Conservation (phyloP, 2,113 vertebrate species). For the Thymallus thymallus region DNA sequence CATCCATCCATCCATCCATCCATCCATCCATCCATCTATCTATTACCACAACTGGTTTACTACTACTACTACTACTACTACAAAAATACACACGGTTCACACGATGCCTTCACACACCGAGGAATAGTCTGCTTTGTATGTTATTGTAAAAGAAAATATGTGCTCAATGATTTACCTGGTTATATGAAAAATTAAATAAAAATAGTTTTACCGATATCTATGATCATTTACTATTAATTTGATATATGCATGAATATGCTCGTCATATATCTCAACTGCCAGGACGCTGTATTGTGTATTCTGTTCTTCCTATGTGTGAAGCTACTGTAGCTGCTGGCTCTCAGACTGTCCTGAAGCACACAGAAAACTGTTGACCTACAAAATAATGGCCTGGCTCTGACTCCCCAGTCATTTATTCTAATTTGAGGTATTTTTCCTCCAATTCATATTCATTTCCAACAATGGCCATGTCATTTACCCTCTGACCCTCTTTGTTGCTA, state of each 20-base stretch:
- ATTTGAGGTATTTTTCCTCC: constrained; percentile 19
- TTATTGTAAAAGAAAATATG: neutral
- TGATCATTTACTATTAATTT: too few species aligned
- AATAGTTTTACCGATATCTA: too few species aligned
- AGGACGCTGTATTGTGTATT: too few species aligned
- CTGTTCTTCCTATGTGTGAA: neutral
- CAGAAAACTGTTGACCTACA: constrained; percentile 5
- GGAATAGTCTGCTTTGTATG: too few species aligned
- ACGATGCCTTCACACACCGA: too few species aligned
- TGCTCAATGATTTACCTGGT: neutral
- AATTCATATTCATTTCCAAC: constrained; percentile 43
- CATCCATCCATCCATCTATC: too few species aligned
- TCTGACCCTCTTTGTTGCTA: constrained; percentile 72
- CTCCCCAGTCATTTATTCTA: constrained; percentile 17
- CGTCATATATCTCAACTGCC: too few species aligned
- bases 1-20: too few species aligned
- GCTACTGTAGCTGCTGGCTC: neutral
- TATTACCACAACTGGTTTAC: too few species aligned
- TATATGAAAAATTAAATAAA: neutral
- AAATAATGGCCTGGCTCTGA: neutral
- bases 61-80: too few species aligned
- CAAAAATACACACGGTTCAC: too few species aligned
- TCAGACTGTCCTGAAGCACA: neutral
- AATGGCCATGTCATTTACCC: constrained; percentile 64
- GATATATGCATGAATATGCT: too few species aligned